A percentile compares a stretch with the other conserved stretches of the same genome.
These are phyloP conservation scores for Rhinella marina DNA, from an alignment of 2,797 vertebrate species.

Conservation along the genomic window DNA sequence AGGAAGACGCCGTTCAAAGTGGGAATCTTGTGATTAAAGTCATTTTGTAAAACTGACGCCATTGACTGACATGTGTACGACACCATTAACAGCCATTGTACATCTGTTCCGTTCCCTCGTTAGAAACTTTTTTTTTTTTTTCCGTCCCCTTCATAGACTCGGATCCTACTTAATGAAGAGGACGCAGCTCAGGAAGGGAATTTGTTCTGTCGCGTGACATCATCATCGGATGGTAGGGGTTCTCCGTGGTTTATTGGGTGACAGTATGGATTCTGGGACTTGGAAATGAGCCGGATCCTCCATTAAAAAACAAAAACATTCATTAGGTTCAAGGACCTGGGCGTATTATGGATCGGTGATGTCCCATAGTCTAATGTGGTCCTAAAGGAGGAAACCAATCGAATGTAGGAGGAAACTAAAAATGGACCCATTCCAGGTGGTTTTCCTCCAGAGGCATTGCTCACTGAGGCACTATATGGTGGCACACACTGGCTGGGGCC, in stretches of 20 bases:
- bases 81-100: conserved; percentile 47
- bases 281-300: background rate
- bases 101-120: conserved; percentile 55
- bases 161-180: conserved; percentile 45
- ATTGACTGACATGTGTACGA: conserved; percentile 52
- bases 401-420: too few species aligned
- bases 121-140: conserved; percentile 21
- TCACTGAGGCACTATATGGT: too few species aligned
- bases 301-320: background rate
- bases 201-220: conserved; percentile 3
- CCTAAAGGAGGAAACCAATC: too few species aligned
- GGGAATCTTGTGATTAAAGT: conserved; percentile 59
- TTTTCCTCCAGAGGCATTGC: background rate
- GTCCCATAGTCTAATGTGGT: background rate
- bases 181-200: conserved; percentile 6
- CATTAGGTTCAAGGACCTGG: background rate
- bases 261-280: background rate
- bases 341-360: background rate
- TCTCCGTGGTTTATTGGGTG: background rate
- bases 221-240: background rate
- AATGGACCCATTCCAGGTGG: background rate
- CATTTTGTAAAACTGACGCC: conserved; percentile 53
- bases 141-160: background rate
- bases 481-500: too few species aligned
- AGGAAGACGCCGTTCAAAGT: conserved; percentile 55